Evolutionary conservation across 2,113 vertebrate species (phyloP), one percentile per base, ranked within the genome.

Genomic region (Lutjanus erythropterus): DNA sequence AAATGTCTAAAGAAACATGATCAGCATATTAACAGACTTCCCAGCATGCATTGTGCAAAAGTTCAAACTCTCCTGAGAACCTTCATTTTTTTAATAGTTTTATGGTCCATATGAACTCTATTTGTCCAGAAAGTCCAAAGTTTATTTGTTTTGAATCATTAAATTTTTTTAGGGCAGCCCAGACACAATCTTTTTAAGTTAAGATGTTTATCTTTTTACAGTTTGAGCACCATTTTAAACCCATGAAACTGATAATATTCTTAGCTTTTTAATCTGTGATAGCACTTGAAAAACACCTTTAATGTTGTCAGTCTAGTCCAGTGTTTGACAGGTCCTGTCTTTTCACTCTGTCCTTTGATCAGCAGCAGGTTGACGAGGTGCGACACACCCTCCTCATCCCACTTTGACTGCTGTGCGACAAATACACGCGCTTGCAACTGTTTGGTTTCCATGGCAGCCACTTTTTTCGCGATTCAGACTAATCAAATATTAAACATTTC

Each of bases 341-440:
- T 59, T 77, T 68, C 21, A 39, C 44, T 66, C 60, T 65, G 56
- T 46, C 55, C 72, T 76, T 41, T 89, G 29, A 86, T 84, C 71
- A 75, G 52, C 64, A 78, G 59, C 64, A 71, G 58, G 50, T 69
- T 58, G 77, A 65, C 56, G 55, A 80, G 50, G n/a, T 64, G 47
- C 61, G 50, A 25, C 69, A 19, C 62, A 61, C 11, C 44, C 53
- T 15, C 12, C 46, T 59, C 16, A 46, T 70, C 58, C 47, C 19
- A 18, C 33, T 58, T 8, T 37, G 64, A 71, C 18, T 53, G 23
- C 44, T 25, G 16, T 46, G 33, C 0, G 9, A 69, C 70, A 75
- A 52, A 82, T 31, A 15, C 25, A 12, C 23, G 49, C 29, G 23
- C 16, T 16, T 1, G 18, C 46, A 37, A 42, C 35, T 31, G 3